Conservation (phyloP, 2,797 vertebrate species). For the Manis pentadactyla region DNA sequence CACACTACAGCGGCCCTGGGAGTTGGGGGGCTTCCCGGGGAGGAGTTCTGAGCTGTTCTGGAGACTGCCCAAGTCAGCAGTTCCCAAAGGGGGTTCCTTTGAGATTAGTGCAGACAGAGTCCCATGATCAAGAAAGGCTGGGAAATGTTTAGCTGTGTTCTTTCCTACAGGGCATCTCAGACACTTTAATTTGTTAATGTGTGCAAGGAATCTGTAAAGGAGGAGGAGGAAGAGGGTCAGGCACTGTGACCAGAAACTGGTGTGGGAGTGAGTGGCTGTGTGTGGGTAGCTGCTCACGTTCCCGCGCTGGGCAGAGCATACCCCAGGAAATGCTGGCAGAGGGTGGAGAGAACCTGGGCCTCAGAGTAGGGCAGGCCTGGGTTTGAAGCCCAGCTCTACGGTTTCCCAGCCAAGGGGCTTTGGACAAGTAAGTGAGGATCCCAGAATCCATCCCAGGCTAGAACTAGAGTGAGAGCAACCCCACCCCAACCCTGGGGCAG, state of each 20-base stretch:
- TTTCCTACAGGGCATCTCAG: background rate
- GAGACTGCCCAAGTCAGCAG: background rate
- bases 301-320: fast-evolving
- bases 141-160: background rate
- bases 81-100: background rate
- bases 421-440: background rate
- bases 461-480: background rate
- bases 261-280: background rate
- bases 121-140: background rate
- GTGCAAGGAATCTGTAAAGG: background rate
- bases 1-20: background rate
- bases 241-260: background rate
- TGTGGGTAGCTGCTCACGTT: background rate
- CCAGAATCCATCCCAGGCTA: background rate
- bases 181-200: background rate
- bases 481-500: fast-evolving
- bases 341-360: background rate
- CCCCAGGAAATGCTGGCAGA: background rate
- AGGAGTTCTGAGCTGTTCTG: background rate
- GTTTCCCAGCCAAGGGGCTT: background rate
- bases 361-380: background rate
- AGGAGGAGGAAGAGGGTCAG: background rate
- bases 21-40: background rate
- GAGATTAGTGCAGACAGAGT: background rate
- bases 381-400: background rate